Evolutionary conservation across 2,797 vertebrate species (phyloP).

Genomic region (Chrysocyon brachyurus): DNA sequence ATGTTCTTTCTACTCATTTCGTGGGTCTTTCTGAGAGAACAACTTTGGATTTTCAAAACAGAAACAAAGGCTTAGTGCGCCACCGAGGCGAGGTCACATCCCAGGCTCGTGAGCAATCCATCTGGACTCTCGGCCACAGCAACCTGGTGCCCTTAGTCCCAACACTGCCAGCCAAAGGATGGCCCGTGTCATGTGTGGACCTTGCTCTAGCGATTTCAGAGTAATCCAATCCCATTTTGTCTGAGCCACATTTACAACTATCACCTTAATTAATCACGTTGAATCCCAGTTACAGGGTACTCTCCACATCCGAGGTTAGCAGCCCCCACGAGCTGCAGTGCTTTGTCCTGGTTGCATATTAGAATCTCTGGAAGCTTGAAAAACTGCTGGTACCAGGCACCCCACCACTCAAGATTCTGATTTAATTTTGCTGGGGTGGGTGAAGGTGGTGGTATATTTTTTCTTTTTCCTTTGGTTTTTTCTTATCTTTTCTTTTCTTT

Average conservation of each 20-base stretch:
- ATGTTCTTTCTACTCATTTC: neutral
- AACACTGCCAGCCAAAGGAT: neutral
- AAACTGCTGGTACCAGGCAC: neutral
- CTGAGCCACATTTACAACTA: neutral
- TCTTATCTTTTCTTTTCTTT: no score
- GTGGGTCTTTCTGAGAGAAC: neutral
- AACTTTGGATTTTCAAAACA: constrained; percentile 37
- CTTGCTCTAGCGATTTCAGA: neutral
- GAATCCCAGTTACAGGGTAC: neutral
- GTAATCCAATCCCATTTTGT: neutral
- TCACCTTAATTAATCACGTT: neutral
- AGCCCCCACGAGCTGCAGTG: neutral
- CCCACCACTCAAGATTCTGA: neutral
- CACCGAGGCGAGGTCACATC: no score
- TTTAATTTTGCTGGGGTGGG: neutral
- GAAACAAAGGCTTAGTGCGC: neutral
- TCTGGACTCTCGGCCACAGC: neutral
- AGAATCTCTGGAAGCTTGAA: neutral
- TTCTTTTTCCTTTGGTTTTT: no score
- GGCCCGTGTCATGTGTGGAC: neutral
- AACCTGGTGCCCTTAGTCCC: neutral
- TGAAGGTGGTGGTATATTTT: neutral
- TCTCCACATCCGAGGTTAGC: neutral
- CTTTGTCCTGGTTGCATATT: neutral
- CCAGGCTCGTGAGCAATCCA: neutral